Conservation (phyloP, 2,888 invertebrate species). For the Xanthorhoe designata region DNA sequence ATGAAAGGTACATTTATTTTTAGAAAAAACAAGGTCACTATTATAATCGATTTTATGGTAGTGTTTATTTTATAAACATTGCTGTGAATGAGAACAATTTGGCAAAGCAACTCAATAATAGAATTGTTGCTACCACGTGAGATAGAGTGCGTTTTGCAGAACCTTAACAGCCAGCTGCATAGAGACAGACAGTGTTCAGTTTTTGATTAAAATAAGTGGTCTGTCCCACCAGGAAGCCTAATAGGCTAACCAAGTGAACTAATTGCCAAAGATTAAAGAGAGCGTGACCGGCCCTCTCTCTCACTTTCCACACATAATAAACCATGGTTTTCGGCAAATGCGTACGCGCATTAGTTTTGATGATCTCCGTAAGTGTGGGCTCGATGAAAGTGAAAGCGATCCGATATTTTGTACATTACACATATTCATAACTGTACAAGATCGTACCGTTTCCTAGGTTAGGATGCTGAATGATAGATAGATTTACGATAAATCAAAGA, state of each 20-base stretch:
- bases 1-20: not conserved
- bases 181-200: not conserved
- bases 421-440: no score
- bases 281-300: constrained; percentile 66
- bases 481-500: no score
- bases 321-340: constrained; percentile 37
- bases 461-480: no score
- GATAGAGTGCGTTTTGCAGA: no score
- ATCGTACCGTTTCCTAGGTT: no score
- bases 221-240: constrained; percentile 39
- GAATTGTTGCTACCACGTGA: not conserved
- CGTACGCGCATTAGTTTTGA: constrained; percentile 33
- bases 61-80: constrained; percentile 11
- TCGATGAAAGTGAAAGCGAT: constrained; percentile 36
- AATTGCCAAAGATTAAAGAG: constrained; percentile 65
- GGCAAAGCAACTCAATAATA: not conserved
- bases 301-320: constrained; percentile 55
- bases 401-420: not conserved
- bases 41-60: constrained; percentile 2
- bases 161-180: not conserved
- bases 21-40: constrained; percentile 17
- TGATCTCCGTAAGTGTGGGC: constrained; percentile 20
- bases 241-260: constrained; percentile 61
- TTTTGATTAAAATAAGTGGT: constrained; percentile 11
- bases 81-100: constrained; percentile 6